Percentiles rank a stretch among this genome's conserved stretches.
phyloP scores from a whole-genome alignment of 2,888 invertebrate genomes.

The Pheosia gnoma region DNA sequence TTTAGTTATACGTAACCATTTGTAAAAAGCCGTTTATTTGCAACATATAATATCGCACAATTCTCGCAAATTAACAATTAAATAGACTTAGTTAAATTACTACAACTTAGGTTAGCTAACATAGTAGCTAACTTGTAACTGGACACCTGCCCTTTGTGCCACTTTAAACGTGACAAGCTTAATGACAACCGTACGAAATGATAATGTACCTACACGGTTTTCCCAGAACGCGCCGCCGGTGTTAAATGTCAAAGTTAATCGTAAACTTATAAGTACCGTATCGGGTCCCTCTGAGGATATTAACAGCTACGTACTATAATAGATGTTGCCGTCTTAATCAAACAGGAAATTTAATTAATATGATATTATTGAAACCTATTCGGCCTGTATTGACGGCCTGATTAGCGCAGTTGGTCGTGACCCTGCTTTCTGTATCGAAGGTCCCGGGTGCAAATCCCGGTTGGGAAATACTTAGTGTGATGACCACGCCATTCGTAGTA shows the following conservation, averaged over 20 bases:
- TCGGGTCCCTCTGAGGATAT: neutral
- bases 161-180: slow-evolving; percentile 32
- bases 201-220: slow-evolving; percentile 24
- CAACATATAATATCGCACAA: no score
- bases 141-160: slow-evolving; percentile 15
- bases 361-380: no score
- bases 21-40: no score
- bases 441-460: no score
- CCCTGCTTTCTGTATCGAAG: no score
- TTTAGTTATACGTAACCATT: no score
- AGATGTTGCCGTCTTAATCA: neutral
- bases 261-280: neutral
- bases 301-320: neutral
- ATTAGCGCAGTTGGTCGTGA: no score
- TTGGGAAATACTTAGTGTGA: no score
- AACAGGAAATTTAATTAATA: neutral
- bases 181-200: slow-evolving; percentile 27
- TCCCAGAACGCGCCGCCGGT: slow-evolving; percentile 29
- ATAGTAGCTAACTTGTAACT: slow-evolving; percentile 15
- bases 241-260: slow-evolving; percentile 19
- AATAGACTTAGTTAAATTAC: no score
- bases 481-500: no score
- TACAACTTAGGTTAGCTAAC: neutral
- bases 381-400: no score
- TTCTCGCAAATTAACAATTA: no score